These are phyloP conservation scores for Zonitis immaculata DNA, from an alignment of 2,888 invertebrate species.

Conservation along the genomic window DNA sequence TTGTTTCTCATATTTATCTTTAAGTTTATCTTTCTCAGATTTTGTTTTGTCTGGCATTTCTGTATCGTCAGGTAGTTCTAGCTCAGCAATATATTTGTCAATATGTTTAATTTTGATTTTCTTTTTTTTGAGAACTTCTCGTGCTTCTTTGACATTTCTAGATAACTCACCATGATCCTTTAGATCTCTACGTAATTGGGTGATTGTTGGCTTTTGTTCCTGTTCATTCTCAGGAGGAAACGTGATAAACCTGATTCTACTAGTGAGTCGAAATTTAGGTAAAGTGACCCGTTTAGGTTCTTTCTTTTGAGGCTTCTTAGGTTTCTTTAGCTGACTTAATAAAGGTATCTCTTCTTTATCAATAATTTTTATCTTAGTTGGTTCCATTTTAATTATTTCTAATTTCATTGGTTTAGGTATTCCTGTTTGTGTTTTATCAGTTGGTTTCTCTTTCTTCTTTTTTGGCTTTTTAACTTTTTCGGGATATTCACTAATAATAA, in stretches of 20 bases:
- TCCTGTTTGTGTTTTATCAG: slow-evolving; percentile 16
- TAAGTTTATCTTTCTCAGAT: slow-evolving; percentile 35
- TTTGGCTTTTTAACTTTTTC: slow-evolving; percentile 17
- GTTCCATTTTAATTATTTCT: slow-evolving; percentile 30
- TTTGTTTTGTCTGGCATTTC: slow-evolving; percentile 31
- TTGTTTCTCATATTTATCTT: slow-evolving; percentile 22
- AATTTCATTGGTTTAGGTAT: slow-evolving; percentile 35
- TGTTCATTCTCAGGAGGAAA: slow-evolving; percentile 43
- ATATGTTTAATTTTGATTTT: slow-evolving; percentile 43
- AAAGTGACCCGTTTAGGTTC: slow-evolving; percentile 44
- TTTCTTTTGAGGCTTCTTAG: slow-evolving; percentile 33
- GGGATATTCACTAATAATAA: slow-evolving; percentile 31
- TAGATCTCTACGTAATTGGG: slow-evolving; percentile 36
- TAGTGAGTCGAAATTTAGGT: slow-evolving; percentile 66
- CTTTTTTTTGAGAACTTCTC: slow-evolving; percentile 36
- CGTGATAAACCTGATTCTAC: slow-evolving; percentile 57
- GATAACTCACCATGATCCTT: slow-evolving; percentile 47
- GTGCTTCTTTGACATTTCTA: slow-evolving; percentile 49
- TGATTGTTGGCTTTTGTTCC: slow-evolving; percentile 37
- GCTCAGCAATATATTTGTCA: slow-evolving; percentile 42
- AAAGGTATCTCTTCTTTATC: slow-evolving; percentile 43
- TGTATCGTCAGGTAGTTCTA: slow-evolving; percentile 48
- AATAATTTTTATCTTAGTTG: slow-evolving; percentile 26
- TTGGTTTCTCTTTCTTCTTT: slow-evolving; percentile 11
- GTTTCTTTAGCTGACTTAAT: slow-evolving; percentile 55